Evolutionary conservation across 2,888 invertebrate species (phyloP).

Genomic region (Diadegma fenestrale): DNA sequence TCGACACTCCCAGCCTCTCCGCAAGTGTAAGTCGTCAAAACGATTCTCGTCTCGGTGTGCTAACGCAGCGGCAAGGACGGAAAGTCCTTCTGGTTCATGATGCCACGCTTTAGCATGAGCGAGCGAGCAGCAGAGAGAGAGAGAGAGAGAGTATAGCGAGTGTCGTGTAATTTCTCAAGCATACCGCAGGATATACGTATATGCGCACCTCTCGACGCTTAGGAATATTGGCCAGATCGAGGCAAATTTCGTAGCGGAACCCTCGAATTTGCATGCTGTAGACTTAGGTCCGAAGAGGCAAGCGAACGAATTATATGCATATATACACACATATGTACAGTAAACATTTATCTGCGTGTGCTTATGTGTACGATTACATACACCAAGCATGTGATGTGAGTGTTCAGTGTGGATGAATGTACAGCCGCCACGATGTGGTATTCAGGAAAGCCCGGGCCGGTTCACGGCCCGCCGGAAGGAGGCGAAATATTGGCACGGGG

Average conservation of each 20-base stretch:
- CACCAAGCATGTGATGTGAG: neutral
- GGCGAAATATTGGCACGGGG: constrained; percentile 49
- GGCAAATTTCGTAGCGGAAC: constrained; percentile 73
- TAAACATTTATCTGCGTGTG: constrained; percentile 11
- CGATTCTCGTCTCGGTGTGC: constrained; percentile 31
- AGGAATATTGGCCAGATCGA: constrained; percentile 78
- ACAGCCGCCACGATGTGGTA: constrained; percentile 29
- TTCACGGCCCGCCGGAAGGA: constrained; percentile 51
- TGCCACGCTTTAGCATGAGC: neutral
- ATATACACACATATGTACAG: constrained; percentile 10
- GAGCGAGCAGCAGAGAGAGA: neutral
- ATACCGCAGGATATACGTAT: constrained; percentile 42
- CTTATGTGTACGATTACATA: constrained; percentile 3
- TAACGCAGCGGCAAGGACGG: constrained; percentile 11
- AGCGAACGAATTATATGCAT: constrained; percentile 51
- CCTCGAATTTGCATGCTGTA: constrained; percentile 80
- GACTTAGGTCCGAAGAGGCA: constrained; percentile 78
- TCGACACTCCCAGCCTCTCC: constrained; percentile 23
- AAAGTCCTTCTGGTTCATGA: constrained; percentile 32
- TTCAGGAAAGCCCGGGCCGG: constrained; percentile 24
- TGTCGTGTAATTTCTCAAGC: constrained; percentile 44
- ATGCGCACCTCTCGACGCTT: constrained; percentile 20
- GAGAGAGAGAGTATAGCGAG: constrained; percentile 21
- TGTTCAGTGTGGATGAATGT: constrained; percentile 29
- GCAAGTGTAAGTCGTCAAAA: constrained; percentile 47